These are phyloP conservation scores for Heliconius aoede DNA, from an alignment of 2,888 invertebrate species.

Conservation along the genomic window DNA sequence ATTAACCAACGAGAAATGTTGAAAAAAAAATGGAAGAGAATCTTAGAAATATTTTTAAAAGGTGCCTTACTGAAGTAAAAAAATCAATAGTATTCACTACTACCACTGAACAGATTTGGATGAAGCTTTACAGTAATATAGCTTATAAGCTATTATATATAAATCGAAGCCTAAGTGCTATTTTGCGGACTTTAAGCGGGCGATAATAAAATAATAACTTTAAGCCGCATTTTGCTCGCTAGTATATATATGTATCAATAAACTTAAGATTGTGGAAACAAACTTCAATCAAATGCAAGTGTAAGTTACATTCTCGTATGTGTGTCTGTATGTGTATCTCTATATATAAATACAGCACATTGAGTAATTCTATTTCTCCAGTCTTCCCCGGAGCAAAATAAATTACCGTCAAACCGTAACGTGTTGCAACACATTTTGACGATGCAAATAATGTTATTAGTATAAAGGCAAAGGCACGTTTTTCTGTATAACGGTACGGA, in stretches of 20 bases:
- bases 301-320: not conserved
- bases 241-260: too few species aligned
- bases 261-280: too few species aligned
- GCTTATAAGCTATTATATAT: too few species aligned
- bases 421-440: conserved; percentile 18
- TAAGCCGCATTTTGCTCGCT: too few species aligned
- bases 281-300: too few species aligned
- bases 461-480: conserved; percentile 8
- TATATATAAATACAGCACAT: not conserved
- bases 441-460: conserved; percentile 7
- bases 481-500: not conserved
- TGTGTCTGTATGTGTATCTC: not conserved
- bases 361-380: conserved; percentile 14
- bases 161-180: too few species aligned
- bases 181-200: too few species aligned
- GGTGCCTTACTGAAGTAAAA: conserved; percentile 27
- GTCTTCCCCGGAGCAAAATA: conserved; percentile 11
- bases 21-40: conserved; percentile 4
- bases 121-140: too few species aligned
- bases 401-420: conserved; percentile 15
- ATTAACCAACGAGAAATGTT: conserved; percentile 58
- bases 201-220: too few species aligned
- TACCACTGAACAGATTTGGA: too few species aligned
- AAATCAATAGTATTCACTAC: too few species aligned
- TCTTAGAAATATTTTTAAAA: not conserved